Conservation (phyloP, 2,113 vertebrate genomes). For the Cyprinodon tularosa region DNA sequence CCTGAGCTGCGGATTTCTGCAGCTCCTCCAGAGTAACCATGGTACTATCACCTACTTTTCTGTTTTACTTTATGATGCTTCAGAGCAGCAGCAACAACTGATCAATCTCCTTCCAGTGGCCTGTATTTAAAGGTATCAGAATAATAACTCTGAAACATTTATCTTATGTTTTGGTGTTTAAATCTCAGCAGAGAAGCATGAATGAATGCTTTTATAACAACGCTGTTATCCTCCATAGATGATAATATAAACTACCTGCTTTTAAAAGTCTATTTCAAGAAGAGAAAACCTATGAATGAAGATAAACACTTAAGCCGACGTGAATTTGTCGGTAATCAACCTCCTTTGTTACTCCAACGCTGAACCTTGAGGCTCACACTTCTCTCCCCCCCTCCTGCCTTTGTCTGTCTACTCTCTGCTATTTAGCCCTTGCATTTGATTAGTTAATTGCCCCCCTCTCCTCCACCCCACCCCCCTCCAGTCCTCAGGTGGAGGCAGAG, state of each 20-base stretch:
- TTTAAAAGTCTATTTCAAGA: not conserved
- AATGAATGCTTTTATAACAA: not conserved
- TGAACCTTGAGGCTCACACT: constrained; percentile 57
- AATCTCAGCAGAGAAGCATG: not conserved
- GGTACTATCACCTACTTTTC: too few relatives aligned
- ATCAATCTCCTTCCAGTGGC: too few relatives aligned
- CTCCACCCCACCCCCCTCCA: constrained; percentile 67
- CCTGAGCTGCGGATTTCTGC: too few relatives aligned
- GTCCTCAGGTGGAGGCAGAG: constrained; percentile 98
- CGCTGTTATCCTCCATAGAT: not conserved
- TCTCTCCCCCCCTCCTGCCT: constrained; percentile 53
- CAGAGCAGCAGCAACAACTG: too few relatives aligned
- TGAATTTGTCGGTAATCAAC: constrained; percentile 51
- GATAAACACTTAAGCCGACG: constrained; percentile 52
- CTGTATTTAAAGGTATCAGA: too few relatives aligned
- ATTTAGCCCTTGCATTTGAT: constrained; percentile 83
- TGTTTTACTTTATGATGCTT: too few relatives aligned
- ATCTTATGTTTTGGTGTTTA: not conserved
- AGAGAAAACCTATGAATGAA: not conserved
- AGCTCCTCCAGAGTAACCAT: too few relatives aligned
- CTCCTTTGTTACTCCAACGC: constrained; percentile 54
- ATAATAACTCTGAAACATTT: too few relatives aligned
- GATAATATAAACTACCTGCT: too few relatives aligned
- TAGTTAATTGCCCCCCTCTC: constrained; percentile 80
- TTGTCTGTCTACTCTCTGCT: constrained; percentile 75